Conservation (phyloP, 2,888 invertebrate genomes). For the Venusia cambrica region DNA sequence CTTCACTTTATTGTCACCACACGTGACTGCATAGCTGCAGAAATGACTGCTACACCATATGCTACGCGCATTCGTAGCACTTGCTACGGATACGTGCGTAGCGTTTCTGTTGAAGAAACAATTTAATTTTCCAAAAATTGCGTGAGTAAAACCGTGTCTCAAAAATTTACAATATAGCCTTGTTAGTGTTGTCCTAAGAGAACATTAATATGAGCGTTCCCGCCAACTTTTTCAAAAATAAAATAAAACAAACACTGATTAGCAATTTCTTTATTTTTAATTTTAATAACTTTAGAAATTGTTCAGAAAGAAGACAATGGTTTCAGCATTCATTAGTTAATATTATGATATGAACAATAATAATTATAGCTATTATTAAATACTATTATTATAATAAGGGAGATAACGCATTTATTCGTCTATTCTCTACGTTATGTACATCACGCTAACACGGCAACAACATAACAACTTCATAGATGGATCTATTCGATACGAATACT, state of each 20-base stretch:
- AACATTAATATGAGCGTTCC: no score
- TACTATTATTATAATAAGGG: conserved; percentile 64
- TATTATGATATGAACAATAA: conserved; percentile 87
- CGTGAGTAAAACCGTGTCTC: no score
- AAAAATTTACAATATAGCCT: no score
- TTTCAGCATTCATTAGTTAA: conserved; percentile 75
- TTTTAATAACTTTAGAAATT: conserved; percentile 88
- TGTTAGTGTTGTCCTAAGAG: background rate
- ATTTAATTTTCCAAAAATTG: no score
- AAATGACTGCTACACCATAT: no score
- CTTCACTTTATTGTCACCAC: no score
- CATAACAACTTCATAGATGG: conserved; percentile 52
- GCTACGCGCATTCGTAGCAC: no score
- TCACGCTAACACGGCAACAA: conserved; percentile 52
- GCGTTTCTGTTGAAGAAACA: no score
- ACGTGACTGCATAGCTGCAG: no score
- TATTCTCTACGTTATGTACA: conserved; percentile 70
- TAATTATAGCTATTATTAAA: conserved; percentile 71
- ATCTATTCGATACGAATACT: conserved; percentile 47
- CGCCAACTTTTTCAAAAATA: background rate
- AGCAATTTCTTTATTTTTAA: conserved; percentile 81
- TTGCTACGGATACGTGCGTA: no score
- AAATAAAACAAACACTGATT: conserved; percentile 64
- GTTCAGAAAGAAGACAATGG: conserved; percentile 87
- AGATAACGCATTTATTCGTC: conserved; percentile 69